Conservation (phyloP, 2,888 invertebrate species). For the Drosophila monieri region DNA sequence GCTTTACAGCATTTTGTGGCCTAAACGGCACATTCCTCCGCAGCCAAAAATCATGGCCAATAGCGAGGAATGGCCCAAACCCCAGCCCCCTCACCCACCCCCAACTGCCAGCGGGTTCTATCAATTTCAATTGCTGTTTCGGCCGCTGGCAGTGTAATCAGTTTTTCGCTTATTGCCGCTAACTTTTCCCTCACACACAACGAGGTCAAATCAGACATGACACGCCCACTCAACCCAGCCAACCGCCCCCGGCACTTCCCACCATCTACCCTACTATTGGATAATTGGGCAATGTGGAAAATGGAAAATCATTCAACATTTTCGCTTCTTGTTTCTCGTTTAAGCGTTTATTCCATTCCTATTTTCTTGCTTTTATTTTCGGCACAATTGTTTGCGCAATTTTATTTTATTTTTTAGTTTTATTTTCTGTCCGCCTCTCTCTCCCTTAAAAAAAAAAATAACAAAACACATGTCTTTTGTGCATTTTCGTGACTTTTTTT, state of each 20-base stretch:
- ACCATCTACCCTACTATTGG: constrained; percentile 18
- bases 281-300: constrained; percentile 65
- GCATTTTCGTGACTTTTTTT: background rate
- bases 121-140: constrained; percentile 52
- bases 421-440: too few relatives aligned
- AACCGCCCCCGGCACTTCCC: background rate
- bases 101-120: constrained; percentile 27
- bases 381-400: constrained; percentile 6
- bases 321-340: constrained; percentile 3
- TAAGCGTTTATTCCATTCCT: constrained; percentile 16
- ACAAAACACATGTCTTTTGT: constrained; percentile 27
- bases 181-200: constrained; percentile 35
- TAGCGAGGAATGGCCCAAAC: background rate
- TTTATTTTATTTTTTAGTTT: constrained; percentile 24
- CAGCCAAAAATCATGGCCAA: background rate
- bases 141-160: constrained; percentile 49
- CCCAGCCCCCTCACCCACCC: background rate
- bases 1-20: constrained; percentile 25
- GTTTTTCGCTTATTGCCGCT: constrained; percentile 53
- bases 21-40: constrained; percentile 5
- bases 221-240: constrained; percentile 24
- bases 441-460: too few relatives aligned
- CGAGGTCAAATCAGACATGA: constrained; percentile 46
- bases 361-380: constrained; percentile 26
- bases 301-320: constrained; percentile 58